Evolutionary conservation across 2,888 invertebrate species (phyloP), one percentile per base, ranked within the genome.

Genomic region (Thalpophila matura): DNA sequence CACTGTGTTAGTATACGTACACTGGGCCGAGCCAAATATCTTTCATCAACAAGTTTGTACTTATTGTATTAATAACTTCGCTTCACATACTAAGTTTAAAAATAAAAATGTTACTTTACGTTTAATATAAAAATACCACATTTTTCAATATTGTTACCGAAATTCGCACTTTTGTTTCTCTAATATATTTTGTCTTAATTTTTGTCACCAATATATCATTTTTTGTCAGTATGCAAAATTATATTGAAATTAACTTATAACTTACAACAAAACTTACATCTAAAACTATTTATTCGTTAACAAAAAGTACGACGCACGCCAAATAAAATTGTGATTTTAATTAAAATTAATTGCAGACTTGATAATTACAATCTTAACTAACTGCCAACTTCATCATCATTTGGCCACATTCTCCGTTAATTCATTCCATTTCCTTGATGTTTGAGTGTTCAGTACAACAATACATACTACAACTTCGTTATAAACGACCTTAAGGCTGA

Each of bases 41-140:
- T 81, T 79, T 86, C 84, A 86, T 86, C 85, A 88, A 91, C 86
- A 86, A 84, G 88, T 94, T 94, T 94, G 94, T 94, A 94, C 94
- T 94, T 91, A 91, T 86, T 81, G 76, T 76, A 80, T 80, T 86
- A 85, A 87, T 85, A 87, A 89, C 86, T 83, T 88, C 82, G 81
- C 85, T 81, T 87, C 79, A 83, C 81, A 85, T 85, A 84, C 74
- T 84, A 71, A 82, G 76, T 83, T 86, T 79, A 84, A 90, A 89
- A 87, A 86, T 86, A 87, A 90, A 85, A 83, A 84, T 83, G 73
- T 75, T 75, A 70, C 84, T 83, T 85, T 85, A 86, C 83, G 85
- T 86, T 88, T 86, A 87, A 47, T 94, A 94, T 87, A 94, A 94
- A 94, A 94, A 94, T 94, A 94, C 92, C 84, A 88, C 84, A 82